Base-by-base conservation (phyloP, 2,113 vertebrate genomes). In the Tretioscincus oriximinensis region DNA sequence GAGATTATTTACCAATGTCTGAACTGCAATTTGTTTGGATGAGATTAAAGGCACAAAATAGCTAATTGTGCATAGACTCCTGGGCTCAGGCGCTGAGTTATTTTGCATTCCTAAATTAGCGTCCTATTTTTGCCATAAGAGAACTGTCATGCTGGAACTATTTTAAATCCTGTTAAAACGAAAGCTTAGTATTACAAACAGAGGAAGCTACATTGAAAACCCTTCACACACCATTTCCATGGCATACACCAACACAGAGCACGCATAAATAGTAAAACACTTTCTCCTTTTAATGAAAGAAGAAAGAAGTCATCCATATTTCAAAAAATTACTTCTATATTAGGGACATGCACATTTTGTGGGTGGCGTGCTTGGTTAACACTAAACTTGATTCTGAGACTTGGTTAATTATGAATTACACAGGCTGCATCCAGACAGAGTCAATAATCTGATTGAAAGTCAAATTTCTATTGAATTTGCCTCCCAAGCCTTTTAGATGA, bases 111-210 rank as follows among this genome's bases (percentile, higher is more conserved):
- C 12, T 54, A 61, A 71, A 22, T 71, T 63, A 47, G 68, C 51
- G 61, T 60, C 68, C 47, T 16, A 54, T 68, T 54, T 54, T 77
- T 68, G 67, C 29, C 58, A 9, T 29, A 71, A 63, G 35, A 61
- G 31, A 61, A 21, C 67, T 79, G 35, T 60, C 29, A 69, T 7
- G 65, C n/a, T 58, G n/a, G 77, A 60, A 20, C 49, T 69, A 35
- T 68, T 78, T 69, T 47, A 76, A 76, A n/a, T 9, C n/a, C 24
- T 45, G 28, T 77, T 54, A 35, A 31, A 77, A 67, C 31, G 64
- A 77, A 54, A 69, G 14, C 14, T 66, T 41, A n/a, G 82, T 12
- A 78, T 51, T 89, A 83, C 69, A 21, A 77, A 61, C 8, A 87
- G 6, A 73, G 35, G 9, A 89, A 78, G 5, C 3, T 2, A 85